Conservation (phyloP, 1,140 invertebrate species). For the Grapholita molesta region DNA sequence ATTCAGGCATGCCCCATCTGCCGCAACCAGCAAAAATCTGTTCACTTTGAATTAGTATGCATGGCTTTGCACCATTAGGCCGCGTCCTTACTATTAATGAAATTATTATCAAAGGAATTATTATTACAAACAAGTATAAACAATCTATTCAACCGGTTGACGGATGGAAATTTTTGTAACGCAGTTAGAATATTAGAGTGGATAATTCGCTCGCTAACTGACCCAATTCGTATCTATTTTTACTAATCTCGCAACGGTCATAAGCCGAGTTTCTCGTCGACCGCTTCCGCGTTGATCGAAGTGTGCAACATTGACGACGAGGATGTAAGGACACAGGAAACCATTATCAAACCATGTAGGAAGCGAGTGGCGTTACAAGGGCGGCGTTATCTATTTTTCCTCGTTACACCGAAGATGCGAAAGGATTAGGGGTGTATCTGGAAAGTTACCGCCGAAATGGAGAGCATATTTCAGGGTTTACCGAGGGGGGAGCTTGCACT, state of each 20-base stretch:
- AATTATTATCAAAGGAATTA: constrained; percentile 75
- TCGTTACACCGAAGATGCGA: constrained; percentile 38
- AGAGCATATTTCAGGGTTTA: constrained; percentile 30
- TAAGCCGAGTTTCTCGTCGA: constrained; percentile 29
- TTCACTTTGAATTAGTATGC: constrained; percentile 67
- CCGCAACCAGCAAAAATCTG: constrained; percentile 50
- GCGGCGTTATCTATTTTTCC: constrained; percentile 25
- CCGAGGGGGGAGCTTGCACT: constrained; percentile 25
- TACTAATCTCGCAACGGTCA: constrained; percentile 27
- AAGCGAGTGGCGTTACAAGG: constrained; percentile 48
- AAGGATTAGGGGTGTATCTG: constrained; percentile 18
- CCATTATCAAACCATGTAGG: constrained; percentile 70
- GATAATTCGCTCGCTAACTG: constrained; percentile 38
- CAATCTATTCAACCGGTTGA: constrained; percentile 51
- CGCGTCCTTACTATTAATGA: constrained; percentile 76
- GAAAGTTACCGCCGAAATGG: constrained; percentile 24
- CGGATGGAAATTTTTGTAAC: constrained; percentile 50
- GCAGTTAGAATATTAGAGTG: constrained; percentile 39
- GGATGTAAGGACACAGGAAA: constrained; percentile 66
- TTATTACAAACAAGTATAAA: constrained; percentile 67
- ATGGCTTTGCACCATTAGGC: constrained; percentile 67
- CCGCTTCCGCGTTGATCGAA: constrained; percentile 53
- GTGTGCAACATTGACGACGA: constrained; percentile 60
- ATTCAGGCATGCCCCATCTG: constrained; percentile 70
- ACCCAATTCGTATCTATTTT: constrained; percentile 59